Evolutionary conservation across 2,113 vertebrate genomes (phyloP), one percentile per base, ranked within the genome.

Genomic region (Sceloporus undulatus): DNA sequence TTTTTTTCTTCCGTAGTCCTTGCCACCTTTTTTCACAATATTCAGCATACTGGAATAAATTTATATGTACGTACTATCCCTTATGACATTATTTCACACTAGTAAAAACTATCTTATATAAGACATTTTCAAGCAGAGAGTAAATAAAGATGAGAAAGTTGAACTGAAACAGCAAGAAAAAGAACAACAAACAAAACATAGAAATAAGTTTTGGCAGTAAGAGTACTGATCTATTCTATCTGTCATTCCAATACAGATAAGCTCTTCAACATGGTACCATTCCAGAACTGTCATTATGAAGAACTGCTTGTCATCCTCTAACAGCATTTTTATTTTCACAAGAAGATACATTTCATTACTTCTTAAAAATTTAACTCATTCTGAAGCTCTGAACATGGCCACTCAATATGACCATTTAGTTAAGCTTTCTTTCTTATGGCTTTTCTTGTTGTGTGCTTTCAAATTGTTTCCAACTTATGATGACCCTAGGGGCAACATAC

Each of bases 341-440:
- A 85, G 87, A 92, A 95, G 85, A 94, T 75, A 93, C 65, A 89
- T 68, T 93, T 94, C 85, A 95, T 94, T 96, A 93, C 88, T 91
- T 93, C 94, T 92, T 93, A 74, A 95, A 95, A 95, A 91, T 89
- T 79, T 87, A 92, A 56, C 91, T 90, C 89, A 91, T 91, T 92
- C 86, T 88, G 85, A 90, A 91, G 80, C 48, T 48, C 5, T 48
- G 48, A 48, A 6, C 48, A 5, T 7, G 5, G 48, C 88, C 87
- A 94, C 87, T 79, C 93, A 79, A 84, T 95, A 91, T 94, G 93
- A 89, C 70, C 65, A 78, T 92, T 93, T 90, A 34, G 86, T 86
- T 89, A 21, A 65, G 83, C 65, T 87, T 71, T 89, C 80, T 85
- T 94, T 91, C 85, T 93, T 92, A 27, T 92, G 90, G 48, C 7